These are phyloP conservation scores for Chrysolina americana DNA, from an alignment of 2,888 invertebrate genomes.

Conservation along the genomic window DNA sequence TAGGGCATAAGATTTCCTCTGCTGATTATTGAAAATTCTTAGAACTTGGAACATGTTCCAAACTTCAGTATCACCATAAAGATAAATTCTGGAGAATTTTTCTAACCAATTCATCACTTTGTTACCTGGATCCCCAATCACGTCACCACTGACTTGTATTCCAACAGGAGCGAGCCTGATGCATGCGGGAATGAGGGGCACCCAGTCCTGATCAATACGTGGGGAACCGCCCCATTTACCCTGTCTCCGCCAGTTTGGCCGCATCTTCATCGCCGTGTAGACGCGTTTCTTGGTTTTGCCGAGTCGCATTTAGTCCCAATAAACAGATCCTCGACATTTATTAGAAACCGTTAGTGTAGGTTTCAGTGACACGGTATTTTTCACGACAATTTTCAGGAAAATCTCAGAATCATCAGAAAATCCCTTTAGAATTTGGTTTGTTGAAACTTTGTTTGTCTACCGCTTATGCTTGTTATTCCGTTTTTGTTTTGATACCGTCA, in stretches of 20 bases:
- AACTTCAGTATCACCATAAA: too few species aligned
- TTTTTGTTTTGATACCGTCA: slow-evolving; percentile 16
- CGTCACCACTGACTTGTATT: slow-evolving; percentile 8
- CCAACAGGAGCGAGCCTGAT: slow-evolving; percentile 17
- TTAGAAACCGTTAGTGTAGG: slow-evolving; percentile 8
- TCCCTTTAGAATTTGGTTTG: slow-evolving; percentile 8
- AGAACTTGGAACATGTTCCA: too few species aligned
- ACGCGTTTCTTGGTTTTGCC: slow-evolving; percentile 13
- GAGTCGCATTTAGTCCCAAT: slow-evolving; percentile 13
- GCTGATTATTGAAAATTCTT: too few species aligned
- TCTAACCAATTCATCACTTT: background rate
- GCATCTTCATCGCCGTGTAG: slow-evolving; percentile 51
- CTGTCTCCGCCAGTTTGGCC: slow-evolving; percentile 52
- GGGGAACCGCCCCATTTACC: slow-evolving; percentile 55
- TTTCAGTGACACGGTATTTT: background rate
- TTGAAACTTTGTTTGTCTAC: background rate
- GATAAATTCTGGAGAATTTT: too few species aligned
- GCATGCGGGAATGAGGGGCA: slow-evolving; percentile 44
- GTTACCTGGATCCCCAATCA: slow-evolving; percentile 12
- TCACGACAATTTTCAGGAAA: background rate
- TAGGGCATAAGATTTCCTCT: too few species aligned
- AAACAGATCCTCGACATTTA: background rate
- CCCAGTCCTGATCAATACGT: slow-evolving; percentile 56
- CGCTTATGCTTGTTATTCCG: slow-evolving; percentile 18
- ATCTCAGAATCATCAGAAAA: background rate